A percentile compares a stretch with the other conserved stretches of the same genome.
Conservation (phyloP, 2,888 invertebrate genomes). For the Tigriopus californicus region DNA sequence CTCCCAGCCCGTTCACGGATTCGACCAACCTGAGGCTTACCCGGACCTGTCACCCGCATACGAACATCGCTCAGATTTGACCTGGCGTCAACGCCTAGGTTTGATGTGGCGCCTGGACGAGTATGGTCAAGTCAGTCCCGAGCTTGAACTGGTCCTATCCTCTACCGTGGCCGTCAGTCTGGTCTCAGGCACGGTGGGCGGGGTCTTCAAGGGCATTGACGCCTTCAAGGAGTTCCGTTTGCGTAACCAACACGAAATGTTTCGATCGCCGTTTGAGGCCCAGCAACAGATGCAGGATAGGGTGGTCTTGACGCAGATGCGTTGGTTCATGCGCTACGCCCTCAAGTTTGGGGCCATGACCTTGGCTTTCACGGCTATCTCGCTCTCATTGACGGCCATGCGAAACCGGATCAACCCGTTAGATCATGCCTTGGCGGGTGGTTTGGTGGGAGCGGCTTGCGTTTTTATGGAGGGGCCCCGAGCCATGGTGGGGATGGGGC, state of each 20-base stretch:
- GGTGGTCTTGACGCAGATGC: not conserved
- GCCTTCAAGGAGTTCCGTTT: not conserved
- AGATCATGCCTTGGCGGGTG: constrained; percentile 4
- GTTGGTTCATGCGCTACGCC: not conserved
- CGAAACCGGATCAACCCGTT: constrained; percentile 4
- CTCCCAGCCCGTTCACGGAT: too few species aligned
- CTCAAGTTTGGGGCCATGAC: not conserved
- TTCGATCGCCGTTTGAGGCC: constrained; percentile 4
- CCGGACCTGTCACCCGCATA: not conserved
- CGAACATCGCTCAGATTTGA: not conserved
- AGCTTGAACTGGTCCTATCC: not conserved
- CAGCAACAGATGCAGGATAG: not conserved
- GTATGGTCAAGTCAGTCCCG: not conserved
- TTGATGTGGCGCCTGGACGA: not conserved
- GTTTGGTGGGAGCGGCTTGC: not conserved
- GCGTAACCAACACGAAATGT: constrained; percentile 11
- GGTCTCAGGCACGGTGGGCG: not conserved
- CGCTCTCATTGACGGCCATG: not conserved
- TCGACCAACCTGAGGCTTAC: too few species aligned
- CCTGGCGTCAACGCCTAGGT: not conserved
- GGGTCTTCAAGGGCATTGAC: not conserved
- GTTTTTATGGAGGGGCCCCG: constrained; percentile 6
- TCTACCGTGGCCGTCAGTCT: not conserved
- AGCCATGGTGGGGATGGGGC: not conserved
- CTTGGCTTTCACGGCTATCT: not conserved